Evolutionary conservation across 2,888 invertebrate genomes (phyloP).

Genomic region (Epinotia ramella): DNA sequence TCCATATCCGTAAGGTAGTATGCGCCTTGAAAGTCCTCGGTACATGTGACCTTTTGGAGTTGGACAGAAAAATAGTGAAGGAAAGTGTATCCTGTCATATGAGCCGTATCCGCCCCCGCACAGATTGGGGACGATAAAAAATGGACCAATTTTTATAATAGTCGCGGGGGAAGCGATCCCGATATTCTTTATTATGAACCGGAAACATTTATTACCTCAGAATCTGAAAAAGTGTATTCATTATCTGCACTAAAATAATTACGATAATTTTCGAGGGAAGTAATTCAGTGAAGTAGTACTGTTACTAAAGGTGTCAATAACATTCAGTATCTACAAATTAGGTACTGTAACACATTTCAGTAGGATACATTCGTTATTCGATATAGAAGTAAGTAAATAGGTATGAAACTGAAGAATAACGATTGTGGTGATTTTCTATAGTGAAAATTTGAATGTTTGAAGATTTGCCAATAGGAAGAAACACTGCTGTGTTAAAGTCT

Average conservation of each 20-base stretch:
- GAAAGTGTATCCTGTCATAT: slow-evolving; percentile 82
- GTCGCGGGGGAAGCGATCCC: slow-evolving; percentile 70
- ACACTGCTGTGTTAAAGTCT: too few species aligned
- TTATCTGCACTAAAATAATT: slow-evolving; percentile 26
- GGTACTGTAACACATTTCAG: too few species aligned
- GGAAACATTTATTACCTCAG: slow-evolving; percentile 81
- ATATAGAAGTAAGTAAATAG: too few species aligned
- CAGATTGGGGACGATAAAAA: slow-evolving; percentile 77
- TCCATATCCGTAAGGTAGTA: background rate
- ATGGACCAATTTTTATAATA: slow-evolving; percentile 82
- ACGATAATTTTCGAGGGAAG: background rate
- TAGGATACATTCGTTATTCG: too few species aligned
- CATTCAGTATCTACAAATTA: too few species aligned
- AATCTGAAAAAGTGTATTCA: slow-evolving; percentile 63
- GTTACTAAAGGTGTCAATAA: background rate
- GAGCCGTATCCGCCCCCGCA: slow-evolving; percentile 82
- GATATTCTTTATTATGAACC: slow-evolving; percentile 78
- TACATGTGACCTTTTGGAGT: background rate
- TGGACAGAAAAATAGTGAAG: slow-evolving; percentile 45
- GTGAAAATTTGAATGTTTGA: too few species aligned
- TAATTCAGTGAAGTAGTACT: background rate
- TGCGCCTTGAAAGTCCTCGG: background rate
- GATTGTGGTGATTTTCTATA: too few species aligned
- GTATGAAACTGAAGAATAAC: too few species aligned
- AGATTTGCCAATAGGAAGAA: too few species aligned